Conservation (phyloP, 2,113 vertebrate genomes). For the Microcebus murinus region DNA sequence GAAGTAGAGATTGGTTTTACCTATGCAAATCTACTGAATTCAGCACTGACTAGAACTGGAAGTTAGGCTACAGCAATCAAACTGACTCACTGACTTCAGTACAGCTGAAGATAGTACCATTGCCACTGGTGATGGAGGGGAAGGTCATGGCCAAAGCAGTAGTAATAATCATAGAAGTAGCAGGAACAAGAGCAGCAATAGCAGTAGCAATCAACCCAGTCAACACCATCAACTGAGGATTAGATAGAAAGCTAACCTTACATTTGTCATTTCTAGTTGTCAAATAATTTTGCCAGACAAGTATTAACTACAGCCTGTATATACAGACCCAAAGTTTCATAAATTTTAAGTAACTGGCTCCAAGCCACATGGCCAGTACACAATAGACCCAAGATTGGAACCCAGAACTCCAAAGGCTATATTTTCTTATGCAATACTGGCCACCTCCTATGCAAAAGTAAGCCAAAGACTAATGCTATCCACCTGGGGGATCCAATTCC, state of each 20-base stretch:
- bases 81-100: neutral
- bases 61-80: neutral
- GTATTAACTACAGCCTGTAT: neutral
- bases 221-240: neutral
- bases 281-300: neutral
- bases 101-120: neutral
- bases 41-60: neutral
- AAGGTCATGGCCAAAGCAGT: neutral
- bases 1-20: neutral
- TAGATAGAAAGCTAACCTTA: neutral
- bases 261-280: neutral
- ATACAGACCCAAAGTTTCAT: neutral
- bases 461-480: slow-evolving; percentile 9
- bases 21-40: neutral
- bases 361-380: neutral
- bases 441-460: neutral
- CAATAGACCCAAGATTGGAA: neutral
- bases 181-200: neutral
- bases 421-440: neutral
- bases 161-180: neutral
- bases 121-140: neutral
- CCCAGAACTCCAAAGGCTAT: neutral
- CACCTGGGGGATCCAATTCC: neutral
- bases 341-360: neutral
- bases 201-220: neutral